A percentile compares a stretch with the other conserved stretches of the same genome.
These are phyloP conservation scores for Pseudochirops cupreus DNA, from an alignment of 2,797 vertebrate species.

Conservation along the genomic window DNA sequence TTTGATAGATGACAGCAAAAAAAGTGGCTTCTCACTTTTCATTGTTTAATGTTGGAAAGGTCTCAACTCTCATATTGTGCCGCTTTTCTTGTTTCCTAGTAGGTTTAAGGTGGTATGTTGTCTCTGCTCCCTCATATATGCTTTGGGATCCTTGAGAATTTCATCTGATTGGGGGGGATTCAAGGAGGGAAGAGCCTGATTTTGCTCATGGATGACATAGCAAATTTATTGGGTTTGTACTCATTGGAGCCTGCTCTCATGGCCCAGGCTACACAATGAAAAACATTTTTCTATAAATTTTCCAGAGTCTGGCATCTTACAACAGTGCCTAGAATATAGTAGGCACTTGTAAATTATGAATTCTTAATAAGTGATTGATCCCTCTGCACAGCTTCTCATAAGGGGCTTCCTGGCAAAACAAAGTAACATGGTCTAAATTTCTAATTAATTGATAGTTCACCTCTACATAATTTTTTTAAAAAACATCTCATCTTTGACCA, in stretches of 20 bases:
- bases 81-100: too few relatives aligned
- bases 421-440: not conserved
- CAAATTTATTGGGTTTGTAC: not conserved
- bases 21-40: too few relatives aligned
- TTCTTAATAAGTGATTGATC: not conserved
- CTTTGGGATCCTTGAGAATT: not conserved
- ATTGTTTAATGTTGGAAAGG: too few relatives aligned
- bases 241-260: not conserved
- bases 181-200: not conserved
- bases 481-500: not conserved
- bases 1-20: too few relatives aligned
- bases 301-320: not conserved
- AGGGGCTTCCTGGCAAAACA: not conserved
- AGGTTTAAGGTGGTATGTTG: too few relatives aligned
- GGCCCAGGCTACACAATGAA: not conserved
- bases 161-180: not conserved
- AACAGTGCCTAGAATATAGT: not conserved
- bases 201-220: not conserved
- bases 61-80: too few relatives aligned
- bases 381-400: not conserved
- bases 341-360: not conserved
- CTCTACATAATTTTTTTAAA: not conserved
- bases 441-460: not conserved
- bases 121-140: too few relatives aligned
- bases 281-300: not conserved